Percentiles rank a stretch among this genome's conserved stretches.
phyloP scores from a whole-genome alignment of 2,113 vertebrate species.

The Ochotona princeps region DNA sequence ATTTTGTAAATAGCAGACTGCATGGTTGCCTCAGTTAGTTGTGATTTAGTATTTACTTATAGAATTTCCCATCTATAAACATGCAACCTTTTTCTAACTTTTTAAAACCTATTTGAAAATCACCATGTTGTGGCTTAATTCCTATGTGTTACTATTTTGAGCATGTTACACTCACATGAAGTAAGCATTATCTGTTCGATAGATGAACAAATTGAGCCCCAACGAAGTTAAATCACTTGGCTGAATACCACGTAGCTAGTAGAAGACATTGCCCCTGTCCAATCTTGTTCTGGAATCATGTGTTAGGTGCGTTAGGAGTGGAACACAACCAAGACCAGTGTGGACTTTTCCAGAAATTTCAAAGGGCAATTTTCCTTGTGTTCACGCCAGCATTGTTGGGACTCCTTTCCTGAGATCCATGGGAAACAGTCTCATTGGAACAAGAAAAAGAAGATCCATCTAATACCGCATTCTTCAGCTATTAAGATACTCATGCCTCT shows the following conservation, averaged over 20 bases:
- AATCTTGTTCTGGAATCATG: neutral
- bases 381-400: neutral
- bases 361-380: neutral
- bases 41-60: neutral
- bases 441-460: neutral
- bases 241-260: neutral
- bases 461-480: neutral
- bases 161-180: neutral
- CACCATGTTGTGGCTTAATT: neutral
- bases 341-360: slow-evolving; percentile 28
- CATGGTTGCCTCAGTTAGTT: neutral
- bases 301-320: neutral
- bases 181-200: neutral
- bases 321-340: neutral
- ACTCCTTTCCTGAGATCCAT: neutral
- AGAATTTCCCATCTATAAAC: neutral
- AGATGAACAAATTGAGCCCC: neutral
- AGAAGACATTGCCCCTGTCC: neutral
- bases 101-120: neutral
- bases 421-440: neutral
- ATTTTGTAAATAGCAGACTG: neutral
- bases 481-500: neutral
- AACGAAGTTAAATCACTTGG: neutral
- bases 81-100: neutral
- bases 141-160: neutral